Conservation (phyloP, 1,140 invertebrate genomes). For the Drosophila equinoxialis region DNA sequence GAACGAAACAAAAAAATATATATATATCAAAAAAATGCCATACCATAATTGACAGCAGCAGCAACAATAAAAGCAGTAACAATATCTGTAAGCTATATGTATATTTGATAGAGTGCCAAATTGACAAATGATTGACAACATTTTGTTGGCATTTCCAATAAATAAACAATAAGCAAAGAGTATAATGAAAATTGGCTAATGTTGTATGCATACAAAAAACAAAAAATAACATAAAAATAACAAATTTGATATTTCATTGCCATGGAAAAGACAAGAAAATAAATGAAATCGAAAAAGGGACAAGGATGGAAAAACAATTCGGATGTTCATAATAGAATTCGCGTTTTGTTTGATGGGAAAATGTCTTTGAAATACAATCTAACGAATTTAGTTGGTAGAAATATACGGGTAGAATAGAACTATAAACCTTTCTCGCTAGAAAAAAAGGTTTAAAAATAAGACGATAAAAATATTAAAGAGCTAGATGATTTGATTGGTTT, state of each 20-base stretch:
- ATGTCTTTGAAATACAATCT: no score
- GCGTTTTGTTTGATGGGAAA: no score
- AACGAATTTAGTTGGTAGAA: no score
- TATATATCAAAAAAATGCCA: background rate
- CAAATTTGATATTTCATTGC: background rate
- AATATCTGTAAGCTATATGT: slow-evolving; percentile 8
- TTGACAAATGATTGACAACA: slow-evolving; percentile 76
- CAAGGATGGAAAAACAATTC: no score
- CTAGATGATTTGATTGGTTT: no score
- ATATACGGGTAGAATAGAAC: no score
- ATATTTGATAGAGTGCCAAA: slow-evolving; percentile 66
- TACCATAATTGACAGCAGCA: slow-evolving; percentile 11
- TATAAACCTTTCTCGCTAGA: no score
- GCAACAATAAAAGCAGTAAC: slow-evolving; percentile 1
- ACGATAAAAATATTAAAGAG: no score
- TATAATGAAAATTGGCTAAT: slow-evolving; percentile 10
- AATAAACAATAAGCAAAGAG: slow-evolving; percentile 25
- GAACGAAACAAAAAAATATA: background rate
- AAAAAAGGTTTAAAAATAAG: no score
- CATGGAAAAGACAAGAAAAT: background rate
- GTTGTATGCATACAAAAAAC: slow-evolving; percentile 1
- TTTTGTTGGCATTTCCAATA: slow-evolving; percentile 37
- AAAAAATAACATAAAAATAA: background rate
- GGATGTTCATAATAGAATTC: no score
- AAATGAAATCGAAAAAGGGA: background rate